These are phyloP conservation scores for Zosterops pallidus DNA, from an alignment of 2,113 vertebrate species.

Conservation along the genomic window DNA sequence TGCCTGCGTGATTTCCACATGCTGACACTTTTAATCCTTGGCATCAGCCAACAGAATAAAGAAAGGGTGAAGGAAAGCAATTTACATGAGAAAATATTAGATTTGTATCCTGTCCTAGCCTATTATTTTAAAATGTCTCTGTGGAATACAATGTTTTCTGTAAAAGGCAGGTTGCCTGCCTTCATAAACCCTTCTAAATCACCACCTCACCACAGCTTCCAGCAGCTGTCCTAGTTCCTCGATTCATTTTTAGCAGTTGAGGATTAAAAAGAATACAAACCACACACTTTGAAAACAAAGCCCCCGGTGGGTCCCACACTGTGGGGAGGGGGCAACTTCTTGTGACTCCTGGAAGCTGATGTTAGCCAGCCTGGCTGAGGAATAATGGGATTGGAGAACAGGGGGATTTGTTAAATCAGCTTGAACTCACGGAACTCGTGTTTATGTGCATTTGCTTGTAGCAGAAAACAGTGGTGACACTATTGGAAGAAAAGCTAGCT, in stretches of 20 bases:
- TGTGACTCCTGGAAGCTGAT: not conserved
- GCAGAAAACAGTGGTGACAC: not conserved
- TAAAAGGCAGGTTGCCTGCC: not conserved
- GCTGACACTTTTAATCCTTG: not conserved
- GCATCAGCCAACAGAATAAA: not conserved
- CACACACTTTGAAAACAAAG: not conserved
- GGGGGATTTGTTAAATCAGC: not conserved
- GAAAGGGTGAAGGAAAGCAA: not conserved
- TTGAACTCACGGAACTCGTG: not conserved
- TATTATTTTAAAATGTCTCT: slow-evolving; percentile 10
- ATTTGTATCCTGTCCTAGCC: not conserved
- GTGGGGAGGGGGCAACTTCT: not conserved
- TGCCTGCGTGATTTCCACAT: not conserved
- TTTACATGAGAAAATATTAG: slow-evolving; percentile 1
- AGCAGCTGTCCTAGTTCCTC: slow-evolving; percentile 18
- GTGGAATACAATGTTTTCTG: not conserved
- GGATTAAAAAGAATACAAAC: not conserved
- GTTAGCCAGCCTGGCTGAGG: not conserved
- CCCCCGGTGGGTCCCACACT: not conserved
- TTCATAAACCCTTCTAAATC: slow-evolving; percentile 17
- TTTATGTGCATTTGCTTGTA: not conserved
- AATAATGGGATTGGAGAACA: not conserved
- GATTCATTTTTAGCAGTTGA: not conserved
- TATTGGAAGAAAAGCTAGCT: not conserved
- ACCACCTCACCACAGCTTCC: not conserved